Evolutionary conservation across 2,113 vertebrate genomes (phyloP), one percentile per base, ranked within the genome.

Genomic region (Datnioides undecimradiatus): DNA sequence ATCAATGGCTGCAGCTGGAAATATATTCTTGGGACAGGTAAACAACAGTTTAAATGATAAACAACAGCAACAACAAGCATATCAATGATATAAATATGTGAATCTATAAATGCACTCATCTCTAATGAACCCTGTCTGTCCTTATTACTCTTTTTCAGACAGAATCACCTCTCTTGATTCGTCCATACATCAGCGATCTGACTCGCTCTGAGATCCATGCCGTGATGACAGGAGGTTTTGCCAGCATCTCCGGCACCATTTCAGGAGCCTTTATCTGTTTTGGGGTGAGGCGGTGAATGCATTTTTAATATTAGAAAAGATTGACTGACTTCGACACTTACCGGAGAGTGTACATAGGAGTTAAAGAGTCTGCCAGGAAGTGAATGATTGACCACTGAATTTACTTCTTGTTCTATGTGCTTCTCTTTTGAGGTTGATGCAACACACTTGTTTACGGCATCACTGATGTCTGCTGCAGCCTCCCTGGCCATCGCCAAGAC

Each of bases 21-120:
- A 97, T 80, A 94, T 98, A 91, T 97, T 98, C 85, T 85, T 97
- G 40, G 96, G 96, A 76, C 94, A 95, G 86, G 96, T 98, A 89
- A 66, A 65, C 36, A 66, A 71, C 41, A 33, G 11, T 66, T 51
- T 55, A 52, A 65, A 55, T 7, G 70, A 65, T 16, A 51, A 69
- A 21, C 6, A 54, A 6, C 19, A 54, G 5, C 19, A 23, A 52
- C 13, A 38, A 17, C 19, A 31, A 14, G 5, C 12, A n/a, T 43
- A 67, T 59, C 25, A 19, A 17, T 52, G 8, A 38, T n/a, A 3
- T 25, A 33, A 60, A 29, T 27, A 70, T 65, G 23, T 52, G 0
- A 21, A 41, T 7, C 4, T 2, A 5, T 59, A 12, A 65, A 41
- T 57, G 6, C 13, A 29, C 5, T 31, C 7, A 27, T 63, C 14